Base-by-base conservation (phyloP, 1,140 invertebrate genomes). In the Microvelia longipes region DNA sequence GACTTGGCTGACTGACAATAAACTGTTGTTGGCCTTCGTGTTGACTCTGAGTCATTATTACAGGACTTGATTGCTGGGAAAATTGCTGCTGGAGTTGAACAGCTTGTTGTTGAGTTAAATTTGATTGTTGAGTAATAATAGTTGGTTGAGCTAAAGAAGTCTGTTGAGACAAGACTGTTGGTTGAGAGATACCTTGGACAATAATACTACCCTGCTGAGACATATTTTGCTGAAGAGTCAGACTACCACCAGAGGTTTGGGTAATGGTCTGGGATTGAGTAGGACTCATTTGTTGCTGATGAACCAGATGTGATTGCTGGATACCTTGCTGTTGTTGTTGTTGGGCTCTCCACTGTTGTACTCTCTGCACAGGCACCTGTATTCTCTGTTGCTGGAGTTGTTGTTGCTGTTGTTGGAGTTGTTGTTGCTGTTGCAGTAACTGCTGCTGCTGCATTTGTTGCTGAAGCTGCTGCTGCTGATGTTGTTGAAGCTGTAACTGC, bases 361-460 rank as follows among this genome's bases (percentile, higher is more conserved):
- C 73, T 28, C 72, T 70, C 68, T 77, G 63, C 63, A 76, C 75
- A 50, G 75, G 73, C 28, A 72, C 73, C 24, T 75, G 63, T 19
- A 73, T 71, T 69, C 73, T 73, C 13, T 60, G 70, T 71, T 70
- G 77, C 72, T 73, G 77, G 67, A 72, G 73, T 68, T 70, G 70
- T 66, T 71, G 71, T 66, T 77, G 72, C 13, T 79, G 78, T 60
- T 76, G 77, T 72, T 78, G 77, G 19, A 77, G 78, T 68, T 73
- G 74, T 66, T 73, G 70, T 61, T 74, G 72, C 28, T 72, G 71
- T 26, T 74, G 72, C 65, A 73, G 74, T 14, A 60, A 61, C 67
- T 70, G 71, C 65, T 85, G 84, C 67, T 84, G 83, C 71, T 83
- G 84, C 66, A 84, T 78, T 68, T 79, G 78, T 69, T 80, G 78